Base-by-base conservation (phyloP, 2,888 invertebrate species). In the Abscondita cerata region DNA sequence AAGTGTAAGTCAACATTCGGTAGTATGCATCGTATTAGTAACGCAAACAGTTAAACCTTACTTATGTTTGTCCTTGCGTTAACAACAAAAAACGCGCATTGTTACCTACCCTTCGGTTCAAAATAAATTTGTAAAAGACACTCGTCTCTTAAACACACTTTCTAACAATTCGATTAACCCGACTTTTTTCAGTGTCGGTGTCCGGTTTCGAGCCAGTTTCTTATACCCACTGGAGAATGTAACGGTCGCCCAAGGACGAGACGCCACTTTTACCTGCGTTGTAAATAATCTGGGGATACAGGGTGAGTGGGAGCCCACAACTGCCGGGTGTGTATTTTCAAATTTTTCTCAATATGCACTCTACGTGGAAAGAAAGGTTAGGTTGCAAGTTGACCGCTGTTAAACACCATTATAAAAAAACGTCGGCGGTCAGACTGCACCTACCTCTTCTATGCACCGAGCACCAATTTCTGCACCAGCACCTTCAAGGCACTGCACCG, bases 281-380 rank as follows among this genome's bases (percentile, higher is more conserved):
- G 92, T 92, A 77, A 91, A 91, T 84, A 90, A 92, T 86, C 87
- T 92, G 79, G 87, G 87, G 73, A 73, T 87, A 90, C 85, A 90
- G 91, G 91, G 95, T 95, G 93, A 93, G 93, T 93, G 91, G 91
- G 90, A 90, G 84, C 85, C 87, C 86, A 85, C 89, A 85, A 88
- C 88, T 81, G 89, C 90, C 86, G 90, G 91, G 91, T 91, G 90
- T 89, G 91, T 91, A 90, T 89, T 86, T 62, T 68, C 68, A 69
- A 67, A 65, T 67, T 67, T 68, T 65, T 70, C 62, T 59, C 56
- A 64, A 34, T 63, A 55, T 64, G 59, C 63, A 59, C 63, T 20
- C 50, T 53, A 31, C 46, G 34, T 46, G 47, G 48, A 40, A 40
- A 36, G 58, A 55, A 40, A 36, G 58, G 58, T 33, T 44, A 52